These are phyloP conservation scores for Aphrophora alni DNA, from an alignment of 2,888 invertebrate genomes.

Conservation along the genomic window DNA sequence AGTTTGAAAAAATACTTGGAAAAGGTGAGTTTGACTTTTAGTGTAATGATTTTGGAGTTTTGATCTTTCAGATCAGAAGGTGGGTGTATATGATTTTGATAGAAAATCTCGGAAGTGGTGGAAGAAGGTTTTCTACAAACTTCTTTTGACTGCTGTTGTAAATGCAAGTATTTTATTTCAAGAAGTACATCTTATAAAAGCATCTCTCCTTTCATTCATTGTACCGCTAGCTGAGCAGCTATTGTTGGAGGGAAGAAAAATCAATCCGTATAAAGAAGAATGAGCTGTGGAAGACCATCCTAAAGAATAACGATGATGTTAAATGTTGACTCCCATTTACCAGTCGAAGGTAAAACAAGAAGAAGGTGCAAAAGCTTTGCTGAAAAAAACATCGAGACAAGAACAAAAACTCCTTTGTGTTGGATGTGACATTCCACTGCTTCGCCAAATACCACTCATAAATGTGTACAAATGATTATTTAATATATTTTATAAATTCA, in stretches of 20 bases:
- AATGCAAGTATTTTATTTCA: conserved; percentile 49
- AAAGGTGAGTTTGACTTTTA: conserved; percentile 44
- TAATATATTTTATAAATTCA: too few species aligned
- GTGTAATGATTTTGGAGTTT: conserved; percentile 50
- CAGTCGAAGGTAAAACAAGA: background rate
- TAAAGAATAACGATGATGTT: background rate
- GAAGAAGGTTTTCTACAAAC: conserved; percentile 52
- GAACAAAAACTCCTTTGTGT: too few species aligned
- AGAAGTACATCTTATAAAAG: conserved; percentile 17
- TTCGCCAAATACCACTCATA: too few species aligned
- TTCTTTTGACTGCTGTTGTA: conserved; percentile 50
- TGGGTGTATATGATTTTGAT: conserved; percentile 50
- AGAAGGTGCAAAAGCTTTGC: background rate
- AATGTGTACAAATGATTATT: too few species aligned
- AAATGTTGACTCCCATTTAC: background rate
- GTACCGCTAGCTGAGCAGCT: too few species aligned
- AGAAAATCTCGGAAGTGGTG: conserved; percentile 52
- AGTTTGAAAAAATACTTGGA: conserved; percentile 34
- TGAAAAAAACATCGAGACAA: too few species aligned
- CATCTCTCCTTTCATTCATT: too few species aligned
- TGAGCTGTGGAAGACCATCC: too few species aligned
- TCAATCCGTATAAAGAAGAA: too few species aligned
- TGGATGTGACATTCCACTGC: too few species aligned
- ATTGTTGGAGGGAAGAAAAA: too few species aligned
- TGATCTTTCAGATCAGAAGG: conserved; percentile 52